Evolutionary conservation across 2,797 vertebrate species (phyloP), one percentile per base, ranked within the genome.

Genomic region (Tiaroga cobitis): DNA sequence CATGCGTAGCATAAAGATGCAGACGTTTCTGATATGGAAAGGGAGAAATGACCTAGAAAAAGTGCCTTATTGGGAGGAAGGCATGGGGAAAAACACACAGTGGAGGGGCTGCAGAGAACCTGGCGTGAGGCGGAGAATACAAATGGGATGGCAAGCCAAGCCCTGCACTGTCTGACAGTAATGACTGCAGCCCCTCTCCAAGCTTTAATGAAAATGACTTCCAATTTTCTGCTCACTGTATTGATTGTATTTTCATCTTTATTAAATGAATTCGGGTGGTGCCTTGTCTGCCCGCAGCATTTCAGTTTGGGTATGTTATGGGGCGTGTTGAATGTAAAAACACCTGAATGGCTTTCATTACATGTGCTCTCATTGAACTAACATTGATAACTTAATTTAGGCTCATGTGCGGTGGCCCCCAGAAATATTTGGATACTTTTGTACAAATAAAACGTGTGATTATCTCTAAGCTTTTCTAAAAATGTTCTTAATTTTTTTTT

Each of bases 161-260:
- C 90, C 89, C 85, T 79, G 86, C 89, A 90, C 91, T 91, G 90
- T 92, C 92, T 92, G 91, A 92, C 92, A 92, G 93, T 94, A 95
- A 94, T 94, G 94, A 95, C 93, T 94, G 91, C 92, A 92, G 91
- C 92, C 91, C 61, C 93, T 93, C 94, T 92, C 91, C 89, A 90
- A 88, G 90, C 92, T 92, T 92, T 94, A 95, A 95, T 95, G 94
- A 95, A 95, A 95, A 95, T 94, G 92, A 95, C 94, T 94, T 94
- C 93, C 95, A 95, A 94, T 94, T 95, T 94, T 94, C 91, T 65
- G 88, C 92, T 91, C 93, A 90, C 93, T 92, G 91, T 94, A 95
- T 94, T 94, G 94, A 96, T 95, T 94, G 94, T 93, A 92, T 94
- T 95, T 93, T 95, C 94, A 93, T 94, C 94, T 94, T 94, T 94